Percentiles rank a stretch among this genome's conserved stretches.
Conservation (phyloP, 2,113 vertebrate genomes). For the Gila orcuttii region DNA sequence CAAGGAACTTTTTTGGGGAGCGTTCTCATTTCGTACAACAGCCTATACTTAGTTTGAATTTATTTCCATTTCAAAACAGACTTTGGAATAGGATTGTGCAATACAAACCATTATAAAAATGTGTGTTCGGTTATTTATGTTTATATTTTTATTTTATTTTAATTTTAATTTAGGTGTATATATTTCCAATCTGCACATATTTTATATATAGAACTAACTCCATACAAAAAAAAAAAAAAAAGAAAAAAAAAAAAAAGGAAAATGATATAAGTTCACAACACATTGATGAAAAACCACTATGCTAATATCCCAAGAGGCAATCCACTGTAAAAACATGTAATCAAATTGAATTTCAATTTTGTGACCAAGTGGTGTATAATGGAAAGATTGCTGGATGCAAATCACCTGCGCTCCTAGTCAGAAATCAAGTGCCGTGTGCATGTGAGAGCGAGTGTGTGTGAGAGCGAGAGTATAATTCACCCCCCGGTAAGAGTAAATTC, state of each 20-base stretch:
- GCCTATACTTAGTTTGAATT: not conserved
- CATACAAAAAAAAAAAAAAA: not conserved
- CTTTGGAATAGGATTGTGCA: not conserved
- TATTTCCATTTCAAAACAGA: not conserved
- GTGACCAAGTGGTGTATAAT: constrained; percentile 65
- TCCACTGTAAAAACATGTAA: constrained; percentile 74
- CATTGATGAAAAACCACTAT: constrained; percentile 35
- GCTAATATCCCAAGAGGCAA: constrained; percentile 72
- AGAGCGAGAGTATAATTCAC: constrained; percentile 42
- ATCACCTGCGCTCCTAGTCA: constrained; percentile 65
- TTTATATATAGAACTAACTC: not conserved
- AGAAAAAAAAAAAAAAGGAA: not conserved
- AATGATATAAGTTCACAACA: constrained; percentile 19
- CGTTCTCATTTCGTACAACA: constrained; percentile 31
- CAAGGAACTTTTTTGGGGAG: constrained; percentile 60
- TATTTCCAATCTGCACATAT: not conserved
- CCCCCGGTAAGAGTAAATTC: constrained; percentile 54
- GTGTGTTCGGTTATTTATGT: not conserved
- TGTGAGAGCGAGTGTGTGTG: constrained; percentile 30
- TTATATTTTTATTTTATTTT: not conserved
- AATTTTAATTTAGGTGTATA: not conserved
- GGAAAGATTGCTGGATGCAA: constrained; percentile 70
- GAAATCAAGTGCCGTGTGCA: constrained; percentile 41
- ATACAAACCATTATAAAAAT: not conserved
- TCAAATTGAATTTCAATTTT: constrained; percentile 68